Base-by-base conservation (phyloP, 2,888 invertebrate species). In the Meiosimyza decipiens region DNA sequence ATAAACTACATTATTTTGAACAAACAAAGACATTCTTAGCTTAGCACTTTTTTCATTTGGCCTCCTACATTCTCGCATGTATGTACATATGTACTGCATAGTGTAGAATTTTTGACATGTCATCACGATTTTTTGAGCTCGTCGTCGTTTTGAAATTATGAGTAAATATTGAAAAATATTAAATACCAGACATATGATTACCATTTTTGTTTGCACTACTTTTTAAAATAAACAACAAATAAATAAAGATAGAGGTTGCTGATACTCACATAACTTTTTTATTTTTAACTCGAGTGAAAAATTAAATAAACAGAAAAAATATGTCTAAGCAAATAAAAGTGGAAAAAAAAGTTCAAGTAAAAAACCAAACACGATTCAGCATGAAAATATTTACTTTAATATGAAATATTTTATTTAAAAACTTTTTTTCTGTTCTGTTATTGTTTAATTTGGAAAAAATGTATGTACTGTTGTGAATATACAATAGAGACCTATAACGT, bases 121-220 rank as follows among this genome's bases (percentile, higher is more conserved):
- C 55, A 55, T 18, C 55, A 55, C 55, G 55, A 55, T 55, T 22
- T 22, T 22, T 55, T 55, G 12, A 55, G 55, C 55, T 55, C 55
- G 13, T 28, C 28, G 18, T 28, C 28, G 28, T 55, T 18, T 55
- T 16, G 55, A 18, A 55, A 55, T 18, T 22, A 55, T 22, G 18
- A 12, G 18, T 22, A 18, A 18, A 28, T 18, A 55, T 22, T 55
- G 22, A 55, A 16, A 55, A 7, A 22, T 22, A 28, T 13, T 22
- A 18, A 22, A 55, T 55, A 22, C 55, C 55, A 55, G 22, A 55
- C 55, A 22, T 13, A 55, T 18, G 18, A 55, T 22, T 55, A 13
- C 55, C 55, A 22, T 55, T 55, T 12, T 22, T 55, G 18, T 55
- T 55, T 55, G 13, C 55, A 28, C 28, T 28, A 28, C 28, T 28